Base-by-base conservation (phyloP, 2,888 invertebrate genomes). In the Agelastica alni region DNA sequence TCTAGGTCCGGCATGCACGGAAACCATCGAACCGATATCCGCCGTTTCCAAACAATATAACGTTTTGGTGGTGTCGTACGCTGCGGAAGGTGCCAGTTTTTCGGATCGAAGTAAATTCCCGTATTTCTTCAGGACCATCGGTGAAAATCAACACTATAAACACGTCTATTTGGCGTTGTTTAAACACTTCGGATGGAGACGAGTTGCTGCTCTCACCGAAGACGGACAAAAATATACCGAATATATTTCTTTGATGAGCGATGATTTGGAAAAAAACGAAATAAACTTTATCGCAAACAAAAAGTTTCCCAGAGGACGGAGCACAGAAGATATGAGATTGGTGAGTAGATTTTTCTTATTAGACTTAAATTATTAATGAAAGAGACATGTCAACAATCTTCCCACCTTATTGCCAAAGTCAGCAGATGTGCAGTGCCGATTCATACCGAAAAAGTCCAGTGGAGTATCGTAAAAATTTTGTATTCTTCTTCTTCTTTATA, bases 161-260 rank as follows among this genome's bases (percentile, higher is more conserved):
- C 75, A 79, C 52, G 88, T 88, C 0, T 90, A 89, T 63, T 76
- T 84, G 44, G 74, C 81, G 53, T 70, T 89, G 7, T 80, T 88
- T 65, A 75, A 84, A 59, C 65, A 71, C 18, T 72, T 87, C 20
- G 80, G 81, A 0, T 93, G 91, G 91, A 80, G 77, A 30, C 80
- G 88, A 32, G 81, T 92, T 0, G 89, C 89, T 0, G 84, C 91
- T 0, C 71, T 93, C 12, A 88, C 90, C 0, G 91, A 92, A 72
- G 88, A 88, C 65, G 88, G 88, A 0, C 87, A 89, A 69, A 88
- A 88, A 68, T 88, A 89, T 61, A 86, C 88, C 0, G 89, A 89
- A 65, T 91, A 89, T 66, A 83, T 90, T 54, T 83, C 87, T 0
- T 81, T 84, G 45, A 82, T 90, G 78, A 86, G 88, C 68, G 83